Evolutionary conservation across 2,797 vertebrate genomes (phyloP), one percentile per base, ranked within the genome.

Genomic region (Okamejei kenojei): DNA sequence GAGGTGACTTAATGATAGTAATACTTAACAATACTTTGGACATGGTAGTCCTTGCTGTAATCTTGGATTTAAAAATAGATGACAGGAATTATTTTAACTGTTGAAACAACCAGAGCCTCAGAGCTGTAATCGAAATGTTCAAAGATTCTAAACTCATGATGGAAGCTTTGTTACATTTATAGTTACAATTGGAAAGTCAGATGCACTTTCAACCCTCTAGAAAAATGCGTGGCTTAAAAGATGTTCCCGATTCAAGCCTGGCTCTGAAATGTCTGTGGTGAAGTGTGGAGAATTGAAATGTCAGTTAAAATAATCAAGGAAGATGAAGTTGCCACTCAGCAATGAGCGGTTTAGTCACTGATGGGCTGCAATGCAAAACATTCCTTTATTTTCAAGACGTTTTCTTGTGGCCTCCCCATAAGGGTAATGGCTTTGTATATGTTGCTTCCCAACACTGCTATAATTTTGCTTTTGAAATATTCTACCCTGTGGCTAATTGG

Each of bases 231-330:
- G 63, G 32, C 63, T 21, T 32, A 88, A 88, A 88, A 68, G 61
- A 35, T 88, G 84, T 88, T 88, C 84, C 61, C 35, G 35, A 88
- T 88, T 68, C 84, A 88, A 7, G 63, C 63, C 35, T 88, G n/a
- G 61, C 63, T 88, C 32, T 88, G 61, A 88, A 88, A 32, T 32
- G 26, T 88, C 61, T 88, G 61, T 88, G 65, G 63, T 2, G 29
- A 88, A 68, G 61, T 88, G 84, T 35, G 84, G 61, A 88, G 84
- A 88, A 88, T 88, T 65, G 84, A 65, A 88, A 65, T 88, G 84
- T 88, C 84, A 68, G 63, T 88, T 68, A 68, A 68, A 88, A 88
- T 88, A 88, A 35, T n/a, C n/a, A 35, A 68, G 54, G 54, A 84
- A 61, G 84, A 88, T 68, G 84, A 65, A 35, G 63, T 35, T 68